phyloP scores from a whole-genome alignment of 2,797 vertebrate genomes.

The Dermochelys coriacea region DNA sequence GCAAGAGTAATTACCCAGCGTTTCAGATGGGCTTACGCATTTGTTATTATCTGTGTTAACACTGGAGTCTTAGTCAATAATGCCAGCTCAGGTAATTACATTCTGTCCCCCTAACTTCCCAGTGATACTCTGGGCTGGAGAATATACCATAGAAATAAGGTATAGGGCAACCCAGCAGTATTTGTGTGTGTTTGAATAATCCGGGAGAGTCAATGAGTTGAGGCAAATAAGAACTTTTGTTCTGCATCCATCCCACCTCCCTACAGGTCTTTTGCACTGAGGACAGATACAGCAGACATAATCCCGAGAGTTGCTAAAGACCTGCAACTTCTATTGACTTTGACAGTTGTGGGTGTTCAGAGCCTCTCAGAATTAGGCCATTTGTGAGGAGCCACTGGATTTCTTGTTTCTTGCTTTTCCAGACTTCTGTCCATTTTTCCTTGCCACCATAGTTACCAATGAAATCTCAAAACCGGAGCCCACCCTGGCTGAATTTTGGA shows the following conservation, averaged over 20 bases:
- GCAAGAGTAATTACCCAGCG: no score
- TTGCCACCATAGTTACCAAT: neutral
- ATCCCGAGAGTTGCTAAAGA: neutral
- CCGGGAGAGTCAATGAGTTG: neutral
- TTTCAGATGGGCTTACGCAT: no score
- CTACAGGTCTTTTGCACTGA: neutral
- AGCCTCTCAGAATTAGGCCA: neutral
- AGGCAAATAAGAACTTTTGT: neutral
- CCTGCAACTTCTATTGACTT: neutral
- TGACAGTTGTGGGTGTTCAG: neutral
- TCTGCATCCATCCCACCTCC: neutral
- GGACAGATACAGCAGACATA: neutral
- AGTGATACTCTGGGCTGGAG: no score
- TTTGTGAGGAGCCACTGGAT: neutral
- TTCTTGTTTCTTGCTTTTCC: neutral
- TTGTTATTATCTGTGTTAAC: no score
- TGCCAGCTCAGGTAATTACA: neutral
- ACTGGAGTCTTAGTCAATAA: no score
- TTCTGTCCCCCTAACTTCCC: neutral
- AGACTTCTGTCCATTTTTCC: fast-evolving
- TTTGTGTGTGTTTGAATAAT: neutral
- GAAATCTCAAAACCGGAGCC: neutral
- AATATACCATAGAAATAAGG: neutral
- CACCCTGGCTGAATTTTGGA: neutral
- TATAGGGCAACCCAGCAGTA: neutral